A percentile compares a stretch with the other conserved stretches of the same genome.
Evolutionary conservation across 2,113 vertebrate species (phyloP).

Genomic region (Galemys pyrenaicus): DNA sequence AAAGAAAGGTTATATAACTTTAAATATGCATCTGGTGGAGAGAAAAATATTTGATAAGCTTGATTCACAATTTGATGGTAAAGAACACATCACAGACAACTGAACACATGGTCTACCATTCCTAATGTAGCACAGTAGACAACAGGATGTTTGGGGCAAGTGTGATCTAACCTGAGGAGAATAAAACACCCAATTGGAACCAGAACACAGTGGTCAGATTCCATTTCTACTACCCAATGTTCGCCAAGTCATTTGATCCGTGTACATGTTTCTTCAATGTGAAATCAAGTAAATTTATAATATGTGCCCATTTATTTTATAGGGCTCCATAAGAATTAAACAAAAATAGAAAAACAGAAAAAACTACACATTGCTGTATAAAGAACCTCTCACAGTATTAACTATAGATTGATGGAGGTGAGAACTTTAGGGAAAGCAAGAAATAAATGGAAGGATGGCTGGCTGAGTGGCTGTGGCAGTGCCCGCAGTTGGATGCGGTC

Average conservation of each 20-base stretch:
- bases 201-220: not conserved
- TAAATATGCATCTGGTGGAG: not conserved
- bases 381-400: not conserved
- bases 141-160: not conserved
- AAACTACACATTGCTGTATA: not conserved
- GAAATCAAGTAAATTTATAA: constrained; percentile 20
- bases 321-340: not conserved
- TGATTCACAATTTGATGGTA: constrained; percentile 22
- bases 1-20: constrained; percentile 11
- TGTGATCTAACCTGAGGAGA: not conserved
- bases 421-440: not conserved
- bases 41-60: not conserved
- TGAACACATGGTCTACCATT: not conserved
- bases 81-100: not conserved
- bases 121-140: not conserved
- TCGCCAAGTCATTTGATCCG: not conserved
- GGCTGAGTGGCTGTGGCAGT: not conserved
- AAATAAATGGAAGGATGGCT: not conserved
- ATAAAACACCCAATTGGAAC: not conserved
- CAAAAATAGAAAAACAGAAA: constrained; percentile 1
- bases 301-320: not conserved
- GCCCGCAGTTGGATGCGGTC: not conserved
- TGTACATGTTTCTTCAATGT: not conserved
- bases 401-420: not conserved
- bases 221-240: not conserved